Conservation (phyloP, 2,797 vertebrate genomes). For the Australoheros facetus region DNA sequence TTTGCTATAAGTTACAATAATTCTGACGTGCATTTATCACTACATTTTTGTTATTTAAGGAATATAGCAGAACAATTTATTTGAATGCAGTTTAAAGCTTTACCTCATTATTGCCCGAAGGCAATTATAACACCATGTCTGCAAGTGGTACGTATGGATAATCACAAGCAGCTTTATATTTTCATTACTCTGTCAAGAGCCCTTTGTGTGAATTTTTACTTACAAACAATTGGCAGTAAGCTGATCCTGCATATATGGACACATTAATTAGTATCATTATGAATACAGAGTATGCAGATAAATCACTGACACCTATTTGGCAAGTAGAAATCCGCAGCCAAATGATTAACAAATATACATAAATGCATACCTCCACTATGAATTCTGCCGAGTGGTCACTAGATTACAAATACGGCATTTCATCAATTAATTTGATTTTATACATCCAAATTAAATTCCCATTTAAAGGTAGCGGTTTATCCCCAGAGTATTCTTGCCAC, state of each 20-base stretch:
- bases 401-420: neutral
- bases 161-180: slow-evolving; percentile 53
- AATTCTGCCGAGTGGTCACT: neutral
- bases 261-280: slow-evolving; percentile 27
- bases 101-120: slow-evolving; percentile 23
- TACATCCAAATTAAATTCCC: slow-evolving; percentile 12
- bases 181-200: slow-evolving; percentile 46
- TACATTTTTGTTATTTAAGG: neutral
- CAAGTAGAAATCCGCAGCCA: neutral
- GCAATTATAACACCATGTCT: slow-evolving; percentile 11
- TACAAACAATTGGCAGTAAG: slow-evolving; percentile 22
- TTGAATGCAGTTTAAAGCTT: neutral
- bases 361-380: neutral
- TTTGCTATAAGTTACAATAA: neutral
- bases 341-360: neutral
- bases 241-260: slow-evolving; percentile 7
- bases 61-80: neutral
- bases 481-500: neutral
- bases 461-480: slow-evolving; percentile 12
- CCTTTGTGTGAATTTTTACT: slow-evolving; percentile 34
- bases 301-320: neutral
- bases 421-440: neutral
- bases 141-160: slow-evolving; percentile 11
- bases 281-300: neutral
- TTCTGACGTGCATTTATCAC: neutral